Evolutionary conservation across 2,113 vertebrate genomes (phyloP).

Genomic region (Terrapene triunguis): DNA sequence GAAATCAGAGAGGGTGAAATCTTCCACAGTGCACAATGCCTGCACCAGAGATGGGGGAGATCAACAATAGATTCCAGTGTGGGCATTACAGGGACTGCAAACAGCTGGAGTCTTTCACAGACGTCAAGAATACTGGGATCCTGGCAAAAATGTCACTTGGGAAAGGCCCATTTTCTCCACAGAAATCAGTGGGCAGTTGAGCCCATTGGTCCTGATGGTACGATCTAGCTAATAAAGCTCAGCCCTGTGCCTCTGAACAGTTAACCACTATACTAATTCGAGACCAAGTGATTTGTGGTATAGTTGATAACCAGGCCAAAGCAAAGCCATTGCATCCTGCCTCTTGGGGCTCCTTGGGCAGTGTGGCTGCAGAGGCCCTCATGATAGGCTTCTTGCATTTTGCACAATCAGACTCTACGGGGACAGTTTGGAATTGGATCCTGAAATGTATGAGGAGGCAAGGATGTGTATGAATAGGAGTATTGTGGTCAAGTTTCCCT

Average conservation of each 20-base stretch:
- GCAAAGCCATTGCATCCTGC: neutral
- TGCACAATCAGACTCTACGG: rapidly evolving
- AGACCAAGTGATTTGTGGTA: neutral
- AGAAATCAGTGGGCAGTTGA: neutral
- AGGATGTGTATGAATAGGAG: rapidly evolving
- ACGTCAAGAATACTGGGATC: neutral
- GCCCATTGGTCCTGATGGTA: neutral
- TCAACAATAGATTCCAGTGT: neutral
- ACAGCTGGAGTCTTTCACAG: neutral
- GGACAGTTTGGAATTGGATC: neutral
- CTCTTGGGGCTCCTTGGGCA: rapidly evolving
- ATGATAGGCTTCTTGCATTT: neutral
- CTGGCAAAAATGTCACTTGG: neutral
- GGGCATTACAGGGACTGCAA: neutral
- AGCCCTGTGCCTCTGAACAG: neutral
- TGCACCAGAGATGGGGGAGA: neutral
- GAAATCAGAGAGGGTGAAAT: neutral
- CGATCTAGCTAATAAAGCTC: neutral
- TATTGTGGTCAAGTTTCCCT: neutral
- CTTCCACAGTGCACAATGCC: neutral
- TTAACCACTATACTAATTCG: neutral
- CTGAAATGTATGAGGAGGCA: rapidly evolving
- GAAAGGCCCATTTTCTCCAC: neutral
- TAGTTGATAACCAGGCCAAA: neutral
- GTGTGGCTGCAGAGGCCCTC: neutral